phyloP scores from a whole-genome alignment of 2,888 invertebrate species.

The Nemotelus pantherinus region DNA sequence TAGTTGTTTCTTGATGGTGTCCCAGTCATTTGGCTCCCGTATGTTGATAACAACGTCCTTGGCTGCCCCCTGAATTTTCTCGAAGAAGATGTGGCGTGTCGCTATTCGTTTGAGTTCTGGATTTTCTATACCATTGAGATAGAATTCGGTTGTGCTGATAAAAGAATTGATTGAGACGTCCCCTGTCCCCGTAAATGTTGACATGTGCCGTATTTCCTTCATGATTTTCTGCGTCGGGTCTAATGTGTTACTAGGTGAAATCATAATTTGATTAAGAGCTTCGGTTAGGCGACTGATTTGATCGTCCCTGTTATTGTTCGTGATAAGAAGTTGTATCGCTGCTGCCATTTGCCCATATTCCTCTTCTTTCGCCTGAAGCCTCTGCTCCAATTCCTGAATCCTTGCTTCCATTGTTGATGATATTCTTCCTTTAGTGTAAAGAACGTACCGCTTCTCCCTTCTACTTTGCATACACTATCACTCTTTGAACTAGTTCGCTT shows the following conservation, averaged over 20 bases:
- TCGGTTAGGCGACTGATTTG: constrained; percentile 1
- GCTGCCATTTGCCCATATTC: constrained; percentile 17
- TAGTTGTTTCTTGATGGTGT: background rate
- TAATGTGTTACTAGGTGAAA: background rate
- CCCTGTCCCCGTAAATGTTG: constrained; percentile 4
- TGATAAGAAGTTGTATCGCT: constrained; percentile 4
- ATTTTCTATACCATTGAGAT: background rate
- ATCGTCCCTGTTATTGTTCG: background rate
- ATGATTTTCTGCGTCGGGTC: background rate
- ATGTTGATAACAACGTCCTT: constrained; percentile 18
- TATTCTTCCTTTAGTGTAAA: background rate
- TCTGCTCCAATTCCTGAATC: background rate
- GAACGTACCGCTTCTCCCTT: constrained; percentile 7
- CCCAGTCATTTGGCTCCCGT: background rate
- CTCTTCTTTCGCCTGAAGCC: constrained; percentile 1
- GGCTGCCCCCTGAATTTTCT: constrained; percentile 17
- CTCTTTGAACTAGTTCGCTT: constrained; percentile 2
- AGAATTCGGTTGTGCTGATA: constrained; percentile 4
- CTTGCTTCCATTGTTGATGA: constrained; percentile 14
- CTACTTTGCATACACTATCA: constrained; percentile 6
- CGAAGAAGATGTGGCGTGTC: background rate
- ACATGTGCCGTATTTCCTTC: constrained; percentile 25
- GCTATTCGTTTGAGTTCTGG: constrained; percentile 4
- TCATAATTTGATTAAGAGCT: background rate
- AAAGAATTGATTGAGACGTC: constrained; percentile 25